phyloP scores from a whole-genome alignment of 2,888 invertebrate species.

The Sicus ferrugineus region DNA sequence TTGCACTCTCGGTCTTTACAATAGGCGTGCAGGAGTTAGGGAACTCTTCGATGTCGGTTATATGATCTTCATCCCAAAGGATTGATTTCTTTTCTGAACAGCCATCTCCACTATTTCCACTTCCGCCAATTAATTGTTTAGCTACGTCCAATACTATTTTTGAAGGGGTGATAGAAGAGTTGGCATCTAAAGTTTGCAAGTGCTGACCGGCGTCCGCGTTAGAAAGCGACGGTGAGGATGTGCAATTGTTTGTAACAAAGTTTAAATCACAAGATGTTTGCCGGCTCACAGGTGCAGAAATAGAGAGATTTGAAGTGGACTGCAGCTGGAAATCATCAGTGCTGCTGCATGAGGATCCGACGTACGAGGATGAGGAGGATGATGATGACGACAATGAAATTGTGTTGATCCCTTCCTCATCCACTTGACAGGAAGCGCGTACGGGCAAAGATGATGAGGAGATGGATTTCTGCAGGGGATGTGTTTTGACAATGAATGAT shows the following conservation, averaged over 20 bases:
- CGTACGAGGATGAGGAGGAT: conserved; percentile 15
- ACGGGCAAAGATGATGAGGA: conserved; percentile 58
- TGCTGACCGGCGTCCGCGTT: conserved; percentile 15
- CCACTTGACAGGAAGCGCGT: conserved; percentile 10
- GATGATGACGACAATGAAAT: conserved; percentile 30
- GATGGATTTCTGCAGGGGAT: conserved; percentile 59
- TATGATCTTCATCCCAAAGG: conserved; percentile 52
- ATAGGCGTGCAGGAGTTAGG: conserved; percentile 51
- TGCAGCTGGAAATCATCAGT: conserved; percentile 41
- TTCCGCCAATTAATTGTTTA: conserved; percentile 46
- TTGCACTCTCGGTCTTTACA: conserved; percentile 46
- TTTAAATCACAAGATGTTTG: conserved; percentile 53
- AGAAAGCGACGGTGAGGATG: conserved; percentile 23
- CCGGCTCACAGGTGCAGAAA: conserved; percentile 59
- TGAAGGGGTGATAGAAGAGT: conserved; percentile 51
- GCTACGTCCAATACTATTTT: conserved; percentile 51
- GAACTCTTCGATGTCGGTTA: conserved; percentile 49
- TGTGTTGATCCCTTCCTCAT: neutral
- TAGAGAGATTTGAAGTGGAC: conserved; percentile 37
- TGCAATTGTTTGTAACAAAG: conserved; percentile 29
- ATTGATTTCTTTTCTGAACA: conserved; percentile 52
- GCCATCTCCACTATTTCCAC: conserved; percentile 20
- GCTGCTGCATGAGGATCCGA: conserved; percentile 41
- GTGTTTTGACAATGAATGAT: conserved; percentile 45
- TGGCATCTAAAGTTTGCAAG: conserved; percentile 45